Percentiles rank a stretch among this genome's conserved stretches.
phyloP scores from a whole-genome alignment of 1,140 invertebrate genomes.

The Neotoxoptera formosana region DNA sequence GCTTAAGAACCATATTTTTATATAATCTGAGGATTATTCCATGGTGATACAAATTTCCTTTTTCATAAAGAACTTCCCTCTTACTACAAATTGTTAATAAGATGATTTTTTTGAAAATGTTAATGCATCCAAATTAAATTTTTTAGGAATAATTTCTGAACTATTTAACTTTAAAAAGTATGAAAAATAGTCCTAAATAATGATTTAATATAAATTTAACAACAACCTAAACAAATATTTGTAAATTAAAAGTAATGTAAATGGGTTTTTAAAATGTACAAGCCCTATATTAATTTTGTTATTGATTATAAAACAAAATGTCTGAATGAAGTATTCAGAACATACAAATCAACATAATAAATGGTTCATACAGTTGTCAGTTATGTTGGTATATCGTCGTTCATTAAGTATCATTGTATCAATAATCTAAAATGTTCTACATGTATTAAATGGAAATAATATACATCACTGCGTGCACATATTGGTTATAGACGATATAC shows the following conservation, averaged over 20 bases:
- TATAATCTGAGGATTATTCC: too few species aligned
- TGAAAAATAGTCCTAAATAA: too few species aligned
- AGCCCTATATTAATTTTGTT: neutral
- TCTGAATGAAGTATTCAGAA: neutral
- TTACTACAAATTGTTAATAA: too few species aligned
- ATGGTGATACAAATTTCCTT: too few species aligned
- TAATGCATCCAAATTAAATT: too few species aligned
- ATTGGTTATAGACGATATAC: neutral
- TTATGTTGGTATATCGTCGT: neutral
- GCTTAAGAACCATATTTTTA: too few species aligned
- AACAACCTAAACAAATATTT: neutral
- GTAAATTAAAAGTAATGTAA: neutral
- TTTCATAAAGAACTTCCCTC: too few species aligned
- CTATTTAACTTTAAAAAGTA: too few species aligned
- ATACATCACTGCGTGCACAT: neutral
- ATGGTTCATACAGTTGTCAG: neutral
- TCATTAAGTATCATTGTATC: neutral
- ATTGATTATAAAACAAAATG: neutral
- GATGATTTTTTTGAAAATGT: too few species aligned
- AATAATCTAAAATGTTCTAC: neutral
- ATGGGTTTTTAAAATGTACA: neutral
- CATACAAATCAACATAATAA: neutral
- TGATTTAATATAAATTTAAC: neutral
- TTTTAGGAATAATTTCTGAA: too few species aligned
- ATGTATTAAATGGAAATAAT: neutral